phyloP scores from a whole-genome alignment of 2,797 vertebrate genomes.

The Macroramphosus scolopax region DNA sequence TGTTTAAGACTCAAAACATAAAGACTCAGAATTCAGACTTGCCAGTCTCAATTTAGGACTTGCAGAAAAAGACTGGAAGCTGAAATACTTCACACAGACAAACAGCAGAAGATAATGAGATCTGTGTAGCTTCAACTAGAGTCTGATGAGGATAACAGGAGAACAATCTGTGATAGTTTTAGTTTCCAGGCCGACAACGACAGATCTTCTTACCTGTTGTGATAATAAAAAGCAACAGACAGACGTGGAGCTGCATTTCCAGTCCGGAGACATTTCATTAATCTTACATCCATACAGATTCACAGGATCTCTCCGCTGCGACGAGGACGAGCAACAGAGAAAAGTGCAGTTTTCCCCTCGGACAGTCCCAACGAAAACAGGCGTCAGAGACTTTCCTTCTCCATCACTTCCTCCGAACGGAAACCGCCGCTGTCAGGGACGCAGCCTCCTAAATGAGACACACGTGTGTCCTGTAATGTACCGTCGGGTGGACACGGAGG shows the following conservation, averaged over 20 bases:
- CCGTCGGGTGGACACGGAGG: background rate
- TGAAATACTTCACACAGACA: no score
- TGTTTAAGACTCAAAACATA: no score
- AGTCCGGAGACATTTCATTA: conserved; percentile 73
- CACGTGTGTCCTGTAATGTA: conserved; percentile 53
- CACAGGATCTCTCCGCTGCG: background rate
- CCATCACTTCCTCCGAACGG: conserved; percentile 59
- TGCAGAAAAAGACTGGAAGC: no score
- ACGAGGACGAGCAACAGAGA: no score
- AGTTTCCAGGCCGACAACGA: no score
- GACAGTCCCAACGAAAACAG: conserved; percentile 18
- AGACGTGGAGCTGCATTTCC: conserved; percentile 76
- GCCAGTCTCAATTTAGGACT: no score
- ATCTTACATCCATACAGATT: conserved; percentile 57
- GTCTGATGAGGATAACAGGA: no score
- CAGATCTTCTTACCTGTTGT: conserved; percentile 78
- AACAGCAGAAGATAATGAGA: no score
- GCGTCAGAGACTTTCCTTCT: conserved; percentile 60
- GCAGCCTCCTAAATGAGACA: conserved; percentile 51
- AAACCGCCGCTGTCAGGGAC: conserved; percentile 49
- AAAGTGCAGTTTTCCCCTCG: conserved; percentile 31
- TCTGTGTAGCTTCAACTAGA: no score
- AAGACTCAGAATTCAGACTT: no score
- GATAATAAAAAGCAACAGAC: conserved; percentile 66
- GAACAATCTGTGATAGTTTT: no score